A percentile compares a stretch with the other conserved stretches of the same genome.
These are phyloP conservation scores for Amphiduros pacificus DNA, from an alignment of 2,888 invertebrate genomes.

Conservation along the genomic window DNA sequence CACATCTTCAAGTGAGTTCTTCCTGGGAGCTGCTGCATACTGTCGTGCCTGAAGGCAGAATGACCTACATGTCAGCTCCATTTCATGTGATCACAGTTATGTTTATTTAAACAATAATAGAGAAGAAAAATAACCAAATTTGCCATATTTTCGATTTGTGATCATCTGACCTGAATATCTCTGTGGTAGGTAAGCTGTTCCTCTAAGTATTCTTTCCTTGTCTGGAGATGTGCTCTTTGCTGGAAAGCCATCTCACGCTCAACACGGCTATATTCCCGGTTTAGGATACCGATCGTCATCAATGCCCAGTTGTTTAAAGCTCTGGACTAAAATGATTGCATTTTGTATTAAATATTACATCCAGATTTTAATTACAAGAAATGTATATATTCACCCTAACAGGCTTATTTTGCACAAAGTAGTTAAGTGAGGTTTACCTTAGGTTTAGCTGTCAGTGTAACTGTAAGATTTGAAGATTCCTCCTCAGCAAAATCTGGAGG, in stretches of 20 bases:
- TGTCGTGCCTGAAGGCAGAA: too few relatives aligned
- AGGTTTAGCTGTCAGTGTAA: constrained; percentile 25
- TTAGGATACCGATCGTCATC: constrained; percentile 39
- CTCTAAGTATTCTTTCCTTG: constrained; percentile 43
- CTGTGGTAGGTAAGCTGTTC: constrained; percentile 33
- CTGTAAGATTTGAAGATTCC: constrained; percentile 3
- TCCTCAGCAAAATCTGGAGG: constrained; percentile 25
- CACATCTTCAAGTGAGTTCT: too few relatives aligned
- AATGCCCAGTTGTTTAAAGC: constrained; percentile 47
- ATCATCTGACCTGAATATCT: background rate
- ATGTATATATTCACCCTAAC: background rate
- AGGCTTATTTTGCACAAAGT: too few relatives aligned
- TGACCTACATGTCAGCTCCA: too few relatives aligned
- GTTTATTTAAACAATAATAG: too few relatives aligned
- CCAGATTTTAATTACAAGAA: background rate
- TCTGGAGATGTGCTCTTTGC: constrained; percentile 41
- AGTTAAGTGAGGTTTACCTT: constrained; percentile 9
- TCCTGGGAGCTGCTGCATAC: too few relatives aligned
- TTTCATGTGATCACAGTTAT: too few relatives aligned
- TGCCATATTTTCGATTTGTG: too few relatives aligned
- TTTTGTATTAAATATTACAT: too few relatives aligned
- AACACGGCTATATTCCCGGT: constrained; percentile 39
- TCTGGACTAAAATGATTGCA: constrained; percentile 35
- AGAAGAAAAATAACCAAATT: too few relatives aligned
- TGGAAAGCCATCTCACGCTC: constrained; percentile 41